phyloP scores from a whole-genome alignment of 2,797 vertebrate species.

The Danio aesculapii region DNA sequence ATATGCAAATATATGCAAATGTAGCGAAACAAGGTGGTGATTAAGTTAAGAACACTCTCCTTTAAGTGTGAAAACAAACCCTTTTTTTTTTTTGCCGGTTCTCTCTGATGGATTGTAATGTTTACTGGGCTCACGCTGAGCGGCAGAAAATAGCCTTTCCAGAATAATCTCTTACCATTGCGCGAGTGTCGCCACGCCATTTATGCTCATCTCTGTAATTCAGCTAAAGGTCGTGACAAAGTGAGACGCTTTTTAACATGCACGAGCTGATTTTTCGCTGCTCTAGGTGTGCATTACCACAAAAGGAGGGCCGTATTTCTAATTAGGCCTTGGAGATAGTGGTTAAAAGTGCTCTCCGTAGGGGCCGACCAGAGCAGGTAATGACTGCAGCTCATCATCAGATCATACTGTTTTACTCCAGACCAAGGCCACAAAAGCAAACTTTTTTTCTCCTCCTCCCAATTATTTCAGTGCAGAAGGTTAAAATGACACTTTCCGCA shows the following conservation, averaged over 20 bases:
- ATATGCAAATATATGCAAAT: slow-evolving; percentile 99
- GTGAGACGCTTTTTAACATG: slow-evolving; percentile 92
- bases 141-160: slow-evolving; percentile 70
- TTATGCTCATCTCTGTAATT: slow-evolving; percentile 85
- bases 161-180: slow-evolving; percentile 63
- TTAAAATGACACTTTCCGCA: slow-evolving; percentile 51
- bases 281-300: slow-evolving; percentile 93
- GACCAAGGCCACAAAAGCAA: slow-evolving; percentile 39
- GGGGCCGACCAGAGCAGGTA: slow-evolving; percentile 73
- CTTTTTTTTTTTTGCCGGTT: slow-evolving; percentile 78
- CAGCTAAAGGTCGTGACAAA: slow-evolving; percentile 90
- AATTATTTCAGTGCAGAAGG: slow-evolving; percentile 56
- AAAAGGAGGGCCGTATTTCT: slow-evolving; percentile 79
- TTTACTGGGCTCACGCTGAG: slow-evolving; percentile 87
- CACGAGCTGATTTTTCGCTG: slow-evolving; percentile 87
- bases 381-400: slow-evolving; percentile 66
- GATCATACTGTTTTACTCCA: slow-evolving; percentile 42
- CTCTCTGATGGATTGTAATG: slow-evolving; percentile 96
- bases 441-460: slow-evolving; percentile 40
- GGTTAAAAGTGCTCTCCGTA: slow-evolving; percentile 75
- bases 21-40: slow-evolving; percentile 99
- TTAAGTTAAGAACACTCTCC: slow-evolving; percentile 99
- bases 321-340: slow-evolving; percentile 82
- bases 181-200: slow-evolving; percentile 82
- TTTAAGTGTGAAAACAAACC: slow-evolving; percentile 99